Percentiles rank a stretch among this genome's conserved stretches.
Evolutionary conservation across 2,797 vertebrate species (phyloP).

Genomic region (Limosa lapponica): DNA sequence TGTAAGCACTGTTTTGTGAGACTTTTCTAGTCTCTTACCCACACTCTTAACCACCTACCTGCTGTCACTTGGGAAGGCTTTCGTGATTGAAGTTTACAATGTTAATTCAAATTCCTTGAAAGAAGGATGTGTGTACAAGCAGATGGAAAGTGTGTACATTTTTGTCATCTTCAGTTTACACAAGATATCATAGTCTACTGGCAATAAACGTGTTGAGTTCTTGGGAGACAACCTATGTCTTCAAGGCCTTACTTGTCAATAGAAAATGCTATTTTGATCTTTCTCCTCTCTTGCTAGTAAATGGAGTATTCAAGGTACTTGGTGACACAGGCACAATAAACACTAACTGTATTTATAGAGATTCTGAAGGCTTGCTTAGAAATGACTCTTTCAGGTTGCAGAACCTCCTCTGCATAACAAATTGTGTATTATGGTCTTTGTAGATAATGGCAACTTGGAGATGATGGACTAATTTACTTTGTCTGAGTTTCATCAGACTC

Average conservation of each 20-base stretch:
- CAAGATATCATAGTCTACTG: background rate
- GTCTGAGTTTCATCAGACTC: background rate
- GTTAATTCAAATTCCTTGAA: background rate
- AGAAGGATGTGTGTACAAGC: background rate
- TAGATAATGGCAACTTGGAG: background rate
- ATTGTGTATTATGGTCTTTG: background rate
- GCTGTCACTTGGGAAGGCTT: background rate
- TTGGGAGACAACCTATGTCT: background rate
- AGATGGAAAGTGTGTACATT: background rate
- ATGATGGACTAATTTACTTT: background rate
- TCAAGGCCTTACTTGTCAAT: background rate
- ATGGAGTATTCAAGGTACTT: background rate
- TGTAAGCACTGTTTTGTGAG: background rate
- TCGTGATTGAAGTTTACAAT: background rate
- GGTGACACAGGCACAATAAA: background rate
- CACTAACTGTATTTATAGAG: background rate
- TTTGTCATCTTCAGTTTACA: background rate
- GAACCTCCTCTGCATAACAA: background rate
- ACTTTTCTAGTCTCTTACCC: background rate
- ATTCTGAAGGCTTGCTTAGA: background rate
- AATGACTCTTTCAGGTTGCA: background rate
- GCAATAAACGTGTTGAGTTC: background rate
- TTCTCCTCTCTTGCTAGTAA: background rate
- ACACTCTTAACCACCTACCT: background rate
- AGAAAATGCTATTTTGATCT: background rate